Evolutionary conservation across 2,797 vertebrate genomes (phyloP), one percentile per base, ranked within the genome.

Genomic region (Pempheris klunzingeri): DNA sequence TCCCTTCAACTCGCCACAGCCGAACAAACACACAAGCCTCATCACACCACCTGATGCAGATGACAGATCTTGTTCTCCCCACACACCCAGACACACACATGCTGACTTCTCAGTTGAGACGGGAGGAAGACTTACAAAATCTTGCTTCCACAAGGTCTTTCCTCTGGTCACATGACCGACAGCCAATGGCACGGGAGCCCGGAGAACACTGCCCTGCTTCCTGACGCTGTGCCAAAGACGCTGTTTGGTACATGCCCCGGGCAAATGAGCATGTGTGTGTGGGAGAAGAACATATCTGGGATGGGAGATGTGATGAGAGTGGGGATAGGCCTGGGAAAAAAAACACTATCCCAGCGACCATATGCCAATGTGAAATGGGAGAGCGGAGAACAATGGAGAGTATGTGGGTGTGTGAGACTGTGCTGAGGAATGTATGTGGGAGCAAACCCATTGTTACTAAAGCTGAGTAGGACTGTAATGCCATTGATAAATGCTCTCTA

Each of bases 401-500:
- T 7, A n/a, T 74, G 88, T 89, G 87, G 81, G 86, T 60, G 85
- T 87, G 82, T 87, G 85, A 84, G 58, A 38, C 24, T 4, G 57
- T 3, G 24, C 67, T 43, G 11, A 85, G 85, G 91, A 93, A 94
- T 93, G 86, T 71, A 60, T 55, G 90, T 73, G 71, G 83, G 80
- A 82, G 68, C 50, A 66, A 66, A 44, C 6, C 78, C 49, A 72
- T 81, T 90, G 87, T 80, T 71, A 38, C 39, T 62, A 7, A 60
- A 62, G 58, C 39, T 34, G 67, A 50, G 74, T 65, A 2, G 81
- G 67, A 78, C 52, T 55, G 60, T 22, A 62, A 71, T 22, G 32
- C 65, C 66, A 80, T 26, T 60, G 44, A 84, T 62, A 85, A 82
- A 80, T 41, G 59, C 39, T 57, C 41, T 64, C 46, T 49, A 34